Conservation (phyloP, 2,888 invertebrate species). For the Syrphus vitripennis region DNA sequence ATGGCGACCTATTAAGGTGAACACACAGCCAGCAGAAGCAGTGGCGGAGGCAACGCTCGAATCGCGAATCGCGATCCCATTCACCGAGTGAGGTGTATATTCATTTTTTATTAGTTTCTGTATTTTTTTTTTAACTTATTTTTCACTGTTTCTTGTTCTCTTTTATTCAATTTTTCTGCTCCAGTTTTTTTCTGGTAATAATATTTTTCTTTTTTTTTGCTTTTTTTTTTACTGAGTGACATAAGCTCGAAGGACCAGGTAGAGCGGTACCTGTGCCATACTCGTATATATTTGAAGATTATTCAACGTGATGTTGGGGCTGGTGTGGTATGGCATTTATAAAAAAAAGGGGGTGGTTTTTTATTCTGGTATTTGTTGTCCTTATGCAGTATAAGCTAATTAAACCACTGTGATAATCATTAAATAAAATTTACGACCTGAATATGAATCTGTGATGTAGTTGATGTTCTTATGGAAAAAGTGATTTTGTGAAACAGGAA, state of each 20-base stretch:
- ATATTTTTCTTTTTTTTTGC: conserved; percentile 53
- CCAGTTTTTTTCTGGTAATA: conserved; percentile 66
- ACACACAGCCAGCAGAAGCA: conserved; percentile 47
- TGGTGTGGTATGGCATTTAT: neutral
- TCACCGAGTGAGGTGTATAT: conserved; percentile 58
- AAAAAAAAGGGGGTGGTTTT: neutral
- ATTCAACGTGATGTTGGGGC: conserved; percentile 17
- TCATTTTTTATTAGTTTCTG: conserved; percentile 33
- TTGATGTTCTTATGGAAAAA: conserved; percentile 55
- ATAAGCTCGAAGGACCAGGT: conserved; percentile 60
- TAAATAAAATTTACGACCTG: conserved; percentile 70
- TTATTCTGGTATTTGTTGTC: conserved; percentile 41
- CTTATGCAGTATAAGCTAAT: conserved; percentile 65
- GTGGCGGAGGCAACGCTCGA: conserved; percentile 40
- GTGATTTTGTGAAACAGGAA: conserved; percentile 57
- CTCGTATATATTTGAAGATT: conserved; percentile 26
- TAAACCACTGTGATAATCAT: conserved; percentile 60
- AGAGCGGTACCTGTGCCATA: neutral
- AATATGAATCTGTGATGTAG: conserved; percentile 64
- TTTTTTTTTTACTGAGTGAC: conserved; percentile 58
- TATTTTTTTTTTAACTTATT: conserved; percentile 8
- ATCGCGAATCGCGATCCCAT: conserved; percentile 51
- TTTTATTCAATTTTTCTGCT: conserved; percentile 70
- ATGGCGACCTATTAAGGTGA: conserved; percentile 70
- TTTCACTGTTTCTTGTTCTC: conserved; percentile 63